phyloP scores from a whole-genome alignment of 92 coral and sea anemone species.

The Blastomussa wellsi region DNA sequence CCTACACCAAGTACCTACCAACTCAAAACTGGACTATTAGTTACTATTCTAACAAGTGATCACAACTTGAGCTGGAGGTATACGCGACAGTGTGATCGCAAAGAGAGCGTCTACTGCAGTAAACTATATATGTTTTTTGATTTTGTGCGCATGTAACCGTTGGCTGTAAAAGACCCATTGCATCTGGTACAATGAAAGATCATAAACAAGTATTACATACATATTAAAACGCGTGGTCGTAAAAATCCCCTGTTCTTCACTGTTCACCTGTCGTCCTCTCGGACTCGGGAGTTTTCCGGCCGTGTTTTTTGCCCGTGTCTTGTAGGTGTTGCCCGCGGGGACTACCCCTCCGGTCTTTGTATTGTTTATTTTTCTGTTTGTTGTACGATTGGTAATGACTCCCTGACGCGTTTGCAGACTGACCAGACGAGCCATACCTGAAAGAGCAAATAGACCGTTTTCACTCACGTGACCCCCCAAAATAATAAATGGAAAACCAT shows the following conservation, averaged over 20 bases:
- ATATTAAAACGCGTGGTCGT: conserved; percentile 14
- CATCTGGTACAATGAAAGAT: background rate
- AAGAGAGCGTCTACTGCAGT: too few species aligned
- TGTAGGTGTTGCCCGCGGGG: conserved; percentile 64
- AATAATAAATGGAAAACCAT: too few species aligned
- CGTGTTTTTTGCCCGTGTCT: conserved; percentile 60
- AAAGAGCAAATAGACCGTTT: background rate
- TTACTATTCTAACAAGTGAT: too few species aligned
- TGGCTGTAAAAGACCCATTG: too few species aligned
- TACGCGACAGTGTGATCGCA: too few species aligned
- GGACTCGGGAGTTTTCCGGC: conserved; percentile 70
- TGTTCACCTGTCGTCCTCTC: conserved; percentile 59
- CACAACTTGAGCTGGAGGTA: too few species aligned
- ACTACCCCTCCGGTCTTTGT: conserved; percentile 57
- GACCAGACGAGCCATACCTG: conserved; percentile 30
- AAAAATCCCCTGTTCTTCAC: conserved; percentile 22
- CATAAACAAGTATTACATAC: background rate
- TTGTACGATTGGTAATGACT: conserved; percentile 50
- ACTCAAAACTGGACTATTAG: too few species aligned
- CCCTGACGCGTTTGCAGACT: conserved; percentile 24
- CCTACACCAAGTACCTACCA: too few species aligned
- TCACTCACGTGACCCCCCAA: too few species aligned
- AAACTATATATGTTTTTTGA: too few species aligned
- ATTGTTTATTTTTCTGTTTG: conserved; percentile 65
- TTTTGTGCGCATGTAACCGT: too few species aligned